These are phyloP conservation scores for Hemiprocne comata DNA, from an alignment of 2,113 vertebrate genomes.

Conservation along the genomic window DNA sequence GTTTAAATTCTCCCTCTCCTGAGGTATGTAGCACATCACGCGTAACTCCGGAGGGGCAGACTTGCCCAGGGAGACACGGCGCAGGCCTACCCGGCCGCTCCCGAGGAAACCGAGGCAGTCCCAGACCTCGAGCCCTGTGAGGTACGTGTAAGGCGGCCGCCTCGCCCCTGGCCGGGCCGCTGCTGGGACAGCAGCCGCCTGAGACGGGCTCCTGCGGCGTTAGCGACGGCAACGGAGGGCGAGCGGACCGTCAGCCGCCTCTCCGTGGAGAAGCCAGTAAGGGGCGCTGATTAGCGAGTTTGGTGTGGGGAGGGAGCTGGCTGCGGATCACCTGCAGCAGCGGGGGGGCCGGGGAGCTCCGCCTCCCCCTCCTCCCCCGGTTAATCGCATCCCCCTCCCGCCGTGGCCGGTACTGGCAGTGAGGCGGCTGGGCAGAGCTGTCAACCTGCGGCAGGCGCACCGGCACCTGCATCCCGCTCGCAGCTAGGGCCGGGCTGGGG, in stretches of 20 bases:
- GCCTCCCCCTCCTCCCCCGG: slow-evolving; percentile 60
- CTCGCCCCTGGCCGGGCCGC: too few relatives aligned
- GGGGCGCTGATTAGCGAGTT: slow-evolving; percentile 68
- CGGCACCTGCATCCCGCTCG: not conserved
- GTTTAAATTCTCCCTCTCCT: not conserved
- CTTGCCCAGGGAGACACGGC: fast-evolving
- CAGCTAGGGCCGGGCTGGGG: not conserved
- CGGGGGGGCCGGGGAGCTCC: slow-evolving; percentile 53
- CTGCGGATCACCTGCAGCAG: slow-evolving; percentile 76
- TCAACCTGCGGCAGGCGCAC: slow-evolving; percentile 6
- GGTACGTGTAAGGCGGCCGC: not conserved
- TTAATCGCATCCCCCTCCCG: not conserved
- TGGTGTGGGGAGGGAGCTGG: slow-evolving; percentile 31
- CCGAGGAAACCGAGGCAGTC: fast-evolving
- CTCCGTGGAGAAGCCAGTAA: slow-evolving; percentile 27
- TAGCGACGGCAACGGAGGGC: too few relatives aligned
- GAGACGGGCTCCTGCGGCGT: too few relatives aligned
- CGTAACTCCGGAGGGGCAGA: not conserved
- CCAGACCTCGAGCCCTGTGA: fast-evolving
- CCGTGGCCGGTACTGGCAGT: not conserved
- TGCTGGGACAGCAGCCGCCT: too few relatives aligned
- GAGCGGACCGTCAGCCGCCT: too few relatives aligned
- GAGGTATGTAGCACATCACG: not conserved
- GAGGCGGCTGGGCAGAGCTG: slow-evolving; percentile 1
- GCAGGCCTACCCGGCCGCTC: fast-evolving